Evolutionary conservation across 2,888 invertebrate species (phyloP), one percentile per base, ranked within the genome.

Genomic region (Acheta domesticus): DNA sequence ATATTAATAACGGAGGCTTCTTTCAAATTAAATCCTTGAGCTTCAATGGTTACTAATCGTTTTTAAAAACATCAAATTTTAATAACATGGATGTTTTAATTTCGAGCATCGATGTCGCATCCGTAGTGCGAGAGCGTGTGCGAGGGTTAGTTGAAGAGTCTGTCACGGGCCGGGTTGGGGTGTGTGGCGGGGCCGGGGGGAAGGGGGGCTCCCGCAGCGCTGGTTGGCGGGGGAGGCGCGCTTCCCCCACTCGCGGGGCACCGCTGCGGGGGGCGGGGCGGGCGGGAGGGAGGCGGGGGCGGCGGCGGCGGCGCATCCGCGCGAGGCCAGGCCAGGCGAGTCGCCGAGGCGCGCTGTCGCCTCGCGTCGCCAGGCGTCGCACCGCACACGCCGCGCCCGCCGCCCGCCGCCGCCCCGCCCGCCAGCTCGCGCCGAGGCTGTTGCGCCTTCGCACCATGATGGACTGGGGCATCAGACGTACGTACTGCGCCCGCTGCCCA

Each of bases 391-490:
- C 12, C 11, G 62, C 62, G 16, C 16, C 8, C 62, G 62, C 62
- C 62, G 16, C 62, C n/a, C 4, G 14, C 62, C 62, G 0, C 16
- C 8, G 62, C n/a, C n/a, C 62, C 62, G 62, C 62, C 62, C 62
- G 14, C n/a, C 14, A 11, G 11, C 36, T 19, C 62, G 48, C 74
- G 19, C 74, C 78, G 11, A n/a, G 49, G 21, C 77, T 74, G 62
- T 62, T 62, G 62, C 62, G 62, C 62, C n/a, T 62, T 62, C 62
- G 62, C 79, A 78, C 19, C 74, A 92, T 92, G 92, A 91, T 92
- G 92, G 92, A 92, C 88, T 92, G 92, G 92, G 92, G 92, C 83
- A 91, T 92, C 84, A 90, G 92, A 89, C 91, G 92, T 92, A 90
- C 89, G 92, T 90, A 87, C 79, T 78, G 14, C n/a, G n/a, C 62